Conservation (phyloP, 2,113 vertebrate species). For the Athene cunicularia region DNA sequence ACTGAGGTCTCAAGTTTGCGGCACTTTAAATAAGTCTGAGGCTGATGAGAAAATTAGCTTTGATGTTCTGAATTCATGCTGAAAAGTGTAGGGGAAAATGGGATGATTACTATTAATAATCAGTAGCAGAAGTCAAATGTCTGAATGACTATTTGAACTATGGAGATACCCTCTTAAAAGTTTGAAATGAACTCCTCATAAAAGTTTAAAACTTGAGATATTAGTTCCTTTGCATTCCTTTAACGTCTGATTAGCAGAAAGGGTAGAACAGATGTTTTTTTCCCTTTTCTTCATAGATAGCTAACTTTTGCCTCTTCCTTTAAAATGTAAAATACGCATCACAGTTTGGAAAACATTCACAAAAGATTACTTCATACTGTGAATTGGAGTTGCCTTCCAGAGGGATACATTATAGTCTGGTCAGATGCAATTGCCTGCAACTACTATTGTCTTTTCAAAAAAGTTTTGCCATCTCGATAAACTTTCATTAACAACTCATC, state of each 20-base stretch:
- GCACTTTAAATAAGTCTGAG: constrained; percentile 8
- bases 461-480: neutral
- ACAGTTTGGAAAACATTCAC: constrained; percentile 52
- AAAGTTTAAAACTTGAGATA: constrained; percentile 7
- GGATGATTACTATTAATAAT: constrained; percentile 53
- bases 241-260: constrained; percentile 33
- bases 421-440: constrained; percentile 11
- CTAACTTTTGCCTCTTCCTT: constrained; percentile 34
- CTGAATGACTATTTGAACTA: constrained; percentile 39
- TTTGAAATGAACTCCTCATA: constrained; percentile 31
- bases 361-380: constrained; percentile 25
- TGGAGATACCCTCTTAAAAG: constrained; percentile 16
- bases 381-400: constrained; percentile 40
- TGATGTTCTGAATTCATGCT: constrained; percentile 54
- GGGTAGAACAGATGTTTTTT: constrained; percentile 35
- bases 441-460: neutral
- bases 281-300: neutral
- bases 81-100: constrained; percentile 38
- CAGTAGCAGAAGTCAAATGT: constrained; percentile 59
- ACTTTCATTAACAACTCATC: neutral
- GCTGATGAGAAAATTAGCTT: constrained; percentile 62
- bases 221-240: neutral
- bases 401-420: neutral
- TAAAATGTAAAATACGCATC: constrained; percentile 53
- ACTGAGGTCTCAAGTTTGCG: neutral